Conservation (phyloP, 2,113 vertebrate species). For the Thunnus thynnus region DNA sequence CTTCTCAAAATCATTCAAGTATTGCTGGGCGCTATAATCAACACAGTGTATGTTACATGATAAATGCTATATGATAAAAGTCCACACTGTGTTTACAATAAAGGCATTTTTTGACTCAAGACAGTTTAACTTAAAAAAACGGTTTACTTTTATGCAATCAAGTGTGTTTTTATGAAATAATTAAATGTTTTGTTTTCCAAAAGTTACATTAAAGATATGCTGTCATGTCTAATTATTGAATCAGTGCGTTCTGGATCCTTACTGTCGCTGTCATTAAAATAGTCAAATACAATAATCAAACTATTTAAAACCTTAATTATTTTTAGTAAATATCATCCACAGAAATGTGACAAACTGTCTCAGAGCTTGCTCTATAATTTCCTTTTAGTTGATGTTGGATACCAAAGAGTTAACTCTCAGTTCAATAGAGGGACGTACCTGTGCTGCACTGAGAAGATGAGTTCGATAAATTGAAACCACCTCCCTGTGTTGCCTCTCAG, state of each 20-base stretch:
- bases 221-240: too few species aligned
- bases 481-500: constrained; percentile 94
- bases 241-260: neutral
- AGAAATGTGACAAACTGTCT: too few species aligned
- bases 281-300: too few species aligned
- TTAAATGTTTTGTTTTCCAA: neutral
- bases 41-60: too few species aligned
- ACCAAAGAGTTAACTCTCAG: neutral
- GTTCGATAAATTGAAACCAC: constrained; percentile 96
- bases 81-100: neutral
- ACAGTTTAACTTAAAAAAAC: too few species aligned
- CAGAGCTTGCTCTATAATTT: too few species aligned
- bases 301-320: too few species aligned
- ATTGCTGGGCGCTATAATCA: too few species aligned
- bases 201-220: neutral
- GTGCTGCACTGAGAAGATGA: constrained; percentile 96
- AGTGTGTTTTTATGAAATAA: neutral
- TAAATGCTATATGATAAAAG: neutral
- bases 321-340: neutral
- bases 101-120: neutral
- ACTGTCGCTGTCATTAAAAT: neutral
- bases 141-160: neutral
- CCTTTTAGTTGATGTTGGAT: too few species aligned
- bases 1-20: too few species aligned
- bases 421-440: constrained; percentile 82